phyloP scores from a whole-genome alignment of 2,888 invertebrate species.

The Cerceris rybyensis region DNA sequence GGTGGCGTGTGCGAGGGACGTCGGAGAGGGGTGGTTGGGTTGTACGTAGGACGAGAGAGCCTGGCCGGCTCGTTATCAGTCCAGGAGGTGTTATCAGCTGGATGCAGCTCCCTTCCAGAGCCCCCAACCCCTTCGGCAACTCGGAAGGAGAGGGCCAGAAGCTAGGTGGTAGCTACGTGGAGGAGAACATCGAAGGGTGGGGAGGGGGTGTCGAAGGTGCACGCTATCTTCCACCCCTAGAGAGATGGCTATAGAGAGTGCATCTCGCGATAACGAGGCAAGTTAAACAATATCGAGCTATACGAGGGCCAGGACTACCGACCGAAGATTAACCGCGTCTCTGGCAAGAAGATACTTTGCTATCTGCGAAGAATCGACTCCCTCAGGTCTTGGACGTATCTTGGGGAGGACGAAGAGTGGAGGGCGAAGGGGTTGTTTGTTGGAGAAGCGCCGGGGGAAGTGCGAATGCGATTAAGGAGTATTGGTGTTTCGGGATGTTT shows the following conservation, averaged over 20 bases:
- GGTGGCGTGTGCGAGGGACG: too few species aligned
- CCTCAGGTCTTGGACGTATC: constrained; percentile 53
- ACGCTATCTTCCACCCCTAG: constrained; percentile 76
- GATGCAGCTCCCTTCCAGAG: constrained; percentile 78
- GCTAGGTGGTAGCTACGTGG: constrained; percentile 4
- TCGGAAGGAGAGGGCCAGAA: constrained; percentile 57
- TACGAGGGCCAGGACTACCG: constrained; percentile 72
- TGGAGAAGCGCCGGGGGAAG: constrained; percentile 18
- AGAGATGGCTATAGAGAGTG: constrained; percentile 81
- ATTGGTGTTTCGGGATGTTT: constrained; percentile 43
- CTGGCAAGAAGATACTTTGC: constrained; percentile 66
- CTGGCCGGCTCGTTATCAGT: constrained; percentile 80
- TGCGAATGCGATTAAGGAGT: constrained; percentile 49
- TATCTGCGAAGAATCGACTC: constrained; percentile 61
- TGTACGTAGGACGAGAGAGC: constrained; percentile 74
- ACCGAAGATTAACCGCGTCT: constrained; percentile 77
- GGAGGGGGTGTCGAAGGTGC: constrained; percentile 68
- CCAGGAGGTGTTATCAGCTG: constrained; percentile 79
- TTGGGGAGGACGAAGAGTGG: constrained; percentile 38
- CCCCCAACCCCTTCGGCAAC: constrained; percentile 68
- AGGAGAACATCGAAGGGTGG: constrained; percentile 40
- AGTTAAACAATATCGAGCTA: constrained; percentile 82
- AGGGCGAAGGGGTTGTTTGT: constrained; percentile 4
- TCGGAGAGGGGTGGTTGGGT: constrained; percentile 38
- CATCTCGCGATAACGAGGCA: constrained; percentile 81